Evolutionary conservation across 35 echinoderm and acorn worm species (phyloP), one percentile per base, ranked within the genome.

Genomic region (Diadema setosum): DNA sequence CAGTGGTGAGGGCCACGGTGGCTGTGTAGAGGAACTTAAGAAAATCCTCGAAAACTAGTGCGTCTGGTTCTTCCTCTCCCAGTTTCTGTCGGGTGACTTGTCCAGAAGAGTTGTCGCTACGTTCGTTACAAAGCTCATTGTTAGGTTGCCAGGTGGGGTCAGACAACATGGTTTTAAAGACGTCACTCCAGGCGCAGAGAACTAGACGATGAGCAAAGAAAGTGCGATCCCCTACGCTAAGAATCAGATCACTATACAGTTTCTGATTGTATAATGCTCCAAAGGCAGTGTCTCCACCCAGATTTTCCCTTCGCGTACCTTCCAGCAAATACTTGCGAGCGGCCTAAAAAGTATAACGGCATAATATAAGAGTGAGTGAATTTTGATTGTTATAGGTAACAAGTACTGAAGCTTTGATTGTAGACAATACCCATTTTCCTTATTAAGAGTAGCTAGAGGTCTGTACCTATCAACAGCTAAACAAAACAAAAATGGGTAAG

Each of bases 111-210:
- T 35, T 33, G 20, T 48, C 45, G 12, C 31, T 24, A 52, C 26
- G 1, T 25, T 34, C 2, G n/a, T n/a, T n/a, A n/a, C n/a, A n/a
- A n/a, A n/a, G n/a, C 27, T 24, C 61, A 76, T 42, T 41, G 44
- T 81, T 40, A 2, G 49, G 7, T 26, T 55, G 58, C 93, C 93
- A 95, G 20, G 70, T 75, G 6, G 86, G 65, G 39, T 95, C 85
- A 60, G 33, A 44, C 8, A 94, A 23, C 88, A 91, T 90, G 29
- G 90, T 87, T 24, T 75, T 81, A 75, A 95, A 95, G n/a, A 95
- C 83, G 46, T 95, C 93, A 73, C 88, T 91, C 93, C 93, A 95
- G 2, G 88, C 88, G 84, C 88, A 70, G 57, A 91, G 88, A 33
- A 95, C 67, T 5, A 95, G 70, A 30, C 78, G 76, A 42, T 95